A percentile compares a stretch with the other conserved stretches of the same genome.
These are phyloP conservation scores for Thysanoteuthis rhombus DNA, from an alignment of 2,888 invertebrate species.

Conservation along the genomic window DNA sequence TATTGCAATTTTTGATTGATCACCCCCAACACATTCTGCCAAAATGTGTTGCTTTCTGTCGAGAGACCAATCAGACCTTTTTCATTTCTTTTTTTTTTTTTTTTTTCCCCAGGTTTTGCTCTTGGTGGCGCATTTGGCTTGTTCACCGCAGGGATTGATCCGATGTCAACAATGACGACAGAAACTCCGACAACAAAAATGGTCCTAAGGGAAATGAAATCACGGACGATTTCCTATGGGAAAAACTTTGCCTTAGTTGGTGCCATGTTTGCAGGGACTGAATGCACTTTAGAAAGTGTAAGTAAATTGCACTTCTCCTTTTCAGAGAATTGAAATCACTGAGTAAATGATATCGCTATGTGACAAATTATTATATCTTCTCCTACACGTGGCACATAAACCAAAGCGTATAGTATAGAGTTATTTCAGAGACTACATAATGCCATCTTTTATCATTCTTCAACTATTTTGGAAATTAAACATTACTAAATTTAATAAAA, in stretches of 20 bases:
- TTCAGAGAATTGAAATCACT: background rate
- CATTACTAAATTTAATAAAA: no score
- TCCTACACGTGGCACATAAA: no score
- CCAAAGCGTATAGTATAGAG: no score
- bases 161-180: constrained; percentile 74
- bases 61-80: no score
- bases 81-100: background rate
- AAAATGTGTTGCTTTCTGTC: no score
- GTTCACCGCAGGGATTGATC: constrained; percentile 95
- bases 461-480: no score
- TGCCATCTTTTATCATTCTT: no score
- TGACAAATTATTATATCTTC: no score
- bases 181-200: constrained; percentile 86
- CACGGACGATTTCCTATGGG: constrained; percentile 89
- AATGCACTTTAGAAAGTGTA: constrained; percentile 93
- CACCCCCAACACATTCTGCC: no score
- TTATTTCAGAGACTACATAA: no score
- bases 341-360: no score
- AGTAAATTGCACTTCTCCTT: constrained; percentile 56
- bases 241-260: constrained; percentile 98
- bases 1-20: no score
- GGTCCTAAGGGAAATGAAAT: constrained; percentile 90
- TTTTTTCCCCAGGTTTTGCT: constrained; percentile 80
- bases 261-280: constrained; percentile 91
- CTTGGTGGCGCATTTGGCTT: constrained; percentile 94